A percentile compares a stretch with the other conserved stretches of the same genome.
Evolutionary conservation across 2,888 invertebrate species (phyloP).

Genomic region (Spicauda simplicius): DNA sequence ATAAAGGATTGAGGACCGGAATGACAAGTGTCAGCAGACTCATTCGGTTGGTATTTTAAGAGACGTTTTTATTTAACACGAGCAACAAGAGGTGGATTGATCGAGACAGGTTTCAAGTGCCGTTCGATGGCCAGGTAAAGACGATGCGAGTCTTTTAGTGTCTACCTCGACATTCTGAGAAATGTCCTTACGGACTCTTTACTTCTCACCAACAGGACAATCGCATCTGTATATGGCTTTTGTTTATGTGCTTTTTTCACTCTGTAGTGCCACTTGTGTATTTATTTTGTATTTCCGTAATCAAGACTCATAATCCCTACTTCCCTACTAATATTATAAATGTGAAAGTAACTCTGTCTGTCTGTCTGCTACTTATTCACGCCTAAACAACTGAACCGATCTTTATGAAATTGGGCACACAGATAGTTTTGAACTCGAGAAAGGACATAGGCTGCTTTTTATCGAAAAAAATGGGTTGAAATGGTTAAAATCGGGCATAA

Average conservation of each 20-base stretch:
- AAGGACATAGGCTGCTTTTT: too few species aligned
- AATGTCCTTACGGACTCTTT: constrained; percentile 75
- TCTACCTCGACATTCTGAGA: constrained; percentile 75
- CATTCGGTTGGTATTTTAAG: constrained; percentile 81
- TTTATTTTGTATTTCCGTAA: constrained; percentile 14
- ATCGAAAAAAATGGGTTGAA: too few species aligned
- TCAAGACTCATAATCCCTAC: neutral
- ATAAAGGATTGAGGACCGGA: constrained; percentile 83
- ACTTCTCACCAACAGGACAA: constrained; percentile 59
- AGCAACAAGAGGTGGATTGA: constrained; percentile 83
- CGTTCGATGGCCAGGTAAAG: constrained; percentile 74
- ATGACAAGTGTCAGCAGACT: constrained; percentile 82
- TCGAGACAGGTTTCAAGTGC: constrained; percentile 84
- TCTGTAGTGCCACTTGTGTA: constrained; percentile 14
- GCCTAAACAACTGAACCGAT: too few species aligned
- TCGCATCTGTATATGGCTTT: constrained; percentile 45
- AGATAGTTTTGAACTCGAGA: too few species aligned
- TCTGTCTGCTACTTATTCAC: too few species aligned
- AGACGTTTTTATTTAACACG: constrained; percentile 83
- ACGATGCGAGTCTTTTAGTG: constrained; percentile 67
- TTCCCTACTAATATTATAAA: too few species aligned
- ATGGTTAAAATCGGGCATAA: too few species aligned
- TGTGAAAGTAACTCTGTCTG: too few species aligned
- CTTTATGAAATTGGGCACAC: too few species aligned
- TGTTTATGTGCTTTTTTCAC: constrained; percentile 23